A percentile compares a stretch with the other conserved stretches of the same genome.
Evolutionary conservation across 1,140 invertebrate species (phyloP).

Genomic region (Triops cancriformis): DNA sequence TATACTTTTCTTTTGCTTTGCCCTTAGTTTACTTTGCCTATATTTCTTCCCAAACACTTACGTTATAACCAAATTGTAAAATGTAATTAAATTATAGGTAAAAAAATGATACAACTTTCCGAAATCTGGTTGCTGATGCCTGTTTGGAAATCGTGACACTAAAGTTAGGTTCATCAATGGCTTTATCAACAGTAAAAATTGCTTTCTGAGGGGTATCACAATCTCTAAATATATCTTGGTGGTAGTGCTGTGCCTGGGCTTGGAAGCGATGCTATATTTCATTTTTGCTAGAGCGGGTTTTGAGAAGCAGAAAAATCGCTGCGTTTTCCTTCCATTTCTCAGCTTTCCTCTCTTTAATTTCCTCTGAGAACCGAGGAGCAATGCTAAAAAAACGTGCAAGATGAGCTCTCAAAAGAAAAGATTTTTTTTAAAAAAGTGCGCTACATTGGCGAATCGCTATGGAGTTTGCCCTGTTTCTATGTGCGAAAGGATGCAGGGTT

Average conservation of each 20-base stretch:
- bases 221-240: not conserved
- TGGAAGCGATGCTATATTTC: not conserved
- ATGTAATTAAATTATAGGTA: no score
- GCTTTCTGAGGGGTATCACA: not conserved
- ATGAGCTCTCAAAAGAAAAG: no score
- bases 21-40: no score
- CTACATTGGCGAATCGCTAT: not conserved
- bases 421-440: no score
- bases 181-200: no score
- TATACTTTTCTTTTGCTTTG: no score
- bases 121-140: no score
- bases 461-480: not conserved
- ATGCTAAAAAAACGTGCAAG: no score
- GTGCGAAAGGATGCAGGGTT: not conserved
- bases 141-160: not conserved
- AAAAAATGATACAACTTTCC: no score
- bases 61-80: no score
- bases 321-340: not conserved
- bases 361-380: not conserved
- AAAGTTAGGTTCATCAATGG: not conserved
- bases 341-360: not conserved
- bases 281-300: not conserved
- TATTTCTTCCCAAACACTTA: no score
- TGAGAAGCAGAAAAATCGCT: not conserved
- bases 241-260: no score